Conservation (phyloP, 1,140 invertebrate genomes). For the Monochamus saltuarius region DNA sequence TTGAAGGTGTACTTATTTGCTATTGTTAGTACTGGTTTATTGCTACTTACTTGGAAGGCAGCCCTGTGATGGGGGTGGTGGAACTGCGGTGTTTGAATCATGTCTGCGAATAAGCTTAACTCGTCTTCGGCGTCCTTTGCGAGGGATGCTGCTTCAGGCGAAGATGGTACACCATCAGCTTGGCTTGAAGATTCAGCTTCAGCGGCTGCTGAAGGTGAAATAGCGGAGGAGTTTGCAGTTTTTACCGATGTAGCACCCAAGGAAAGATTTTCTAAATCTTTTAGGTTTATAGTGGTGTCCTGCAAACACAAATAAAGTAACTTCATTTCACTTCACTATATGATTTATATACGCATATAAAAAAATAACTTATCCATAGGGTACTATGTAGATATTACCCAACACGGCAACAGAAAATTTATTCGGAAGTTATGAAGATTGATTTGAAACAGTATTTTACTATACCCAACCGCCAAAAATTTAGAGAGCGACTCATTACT, state of each 20-base stretch:
- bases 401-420: no score
- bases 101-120: constrained; percentile 56
- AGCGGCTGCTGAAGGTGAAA: constrained; percentile 6
- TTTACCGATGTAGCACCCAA: constrained; percentile 7
- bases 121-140: constrained; percentile 50
- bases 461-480: no score
- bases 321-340: no score
- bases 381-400: no score
- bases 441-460: no score
- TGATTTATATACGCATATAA: no score
- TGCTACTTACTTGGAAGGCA: constrained; percentile 59
- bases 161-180: constrained; percentile 19
- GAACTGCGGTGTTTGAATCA: constrained; percentile 68
- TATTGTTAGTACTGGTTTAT: no score
- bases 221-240: background rate
- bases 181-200: constrained; percentile 20
- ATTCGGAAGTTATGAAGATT: no score
- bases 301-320: constrained; percentile 31
- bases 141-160: constrained; percentile 22
- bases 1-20: no score
- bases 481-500: no score
- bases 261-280: constrained; percentile 38
- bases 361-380: no score
- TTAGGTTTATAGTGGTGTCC: constrained; percentile 36
- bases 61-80: constrained; percentile 61